Evolutionary conservation across 2,113 vertebrate genomes (phyloP), one percentile per base, ranked within the genome.

Genomic region (Ptychochromis oligacanthus): DNA sequence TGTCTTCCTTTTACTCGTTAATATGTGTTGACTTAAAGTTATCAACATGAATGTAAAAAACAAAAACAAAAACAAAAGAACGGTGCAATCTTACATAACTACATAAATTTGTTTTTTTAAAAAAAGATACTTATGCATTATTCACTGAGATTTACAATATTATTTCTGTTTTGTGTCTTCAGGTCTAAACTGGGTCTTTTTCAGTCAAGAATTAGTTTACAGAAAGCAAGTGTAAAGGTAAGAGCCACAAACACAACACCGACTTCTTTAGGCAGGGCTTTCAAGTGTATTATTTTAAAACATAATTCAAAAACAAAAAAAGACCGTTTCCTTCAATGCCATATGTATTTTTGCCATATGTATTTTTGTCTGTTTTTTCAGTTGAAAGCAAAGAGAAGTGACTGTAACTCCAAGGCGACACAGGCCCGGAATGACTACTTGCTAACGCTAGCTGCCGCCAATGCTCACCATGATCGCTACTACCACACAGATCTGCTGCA

Each of bases 181-280:
- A 99, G 98, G 95, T 99, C 98, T 80, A 99, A 99, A 95, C 96
- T 99, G 95, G 98, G 97, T 93, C 96, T 99, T 93, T 99, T 99
- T 89, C 98, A 99, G 91, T 99, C 98, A 86, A 96, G 98, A 95
- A 98, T 99, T 97, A 99, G 98, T 97, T 97, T 99, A 97, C 98
- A 99, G 95, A 99, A 99, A 95, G 98, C 98, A 70, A 99, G 97
- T 72, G 97, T 99, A n/a, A 99, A 99, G 97, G 98, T 99, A 91
- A 97, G 97, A 62, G 43, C 67, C 18, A n/a, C 18, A 54, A 54
- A 54, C 18, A 34, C 52, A 54, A 72, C 46, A 5, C 6, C 11
- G 7, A 46, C 46, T 72, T 17, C 4, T 65, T 26, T 38, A 75
- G 34, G 38, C 76, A 54, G 26, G 49, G 22, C 62, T 57, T 40